Percentiles rank a stretch among this genome's conserved stretches.
phyloP scores from a whole-genome alignment of 2,113 vertebrate species.

The Eudyptes chrysolophus region DNA sequence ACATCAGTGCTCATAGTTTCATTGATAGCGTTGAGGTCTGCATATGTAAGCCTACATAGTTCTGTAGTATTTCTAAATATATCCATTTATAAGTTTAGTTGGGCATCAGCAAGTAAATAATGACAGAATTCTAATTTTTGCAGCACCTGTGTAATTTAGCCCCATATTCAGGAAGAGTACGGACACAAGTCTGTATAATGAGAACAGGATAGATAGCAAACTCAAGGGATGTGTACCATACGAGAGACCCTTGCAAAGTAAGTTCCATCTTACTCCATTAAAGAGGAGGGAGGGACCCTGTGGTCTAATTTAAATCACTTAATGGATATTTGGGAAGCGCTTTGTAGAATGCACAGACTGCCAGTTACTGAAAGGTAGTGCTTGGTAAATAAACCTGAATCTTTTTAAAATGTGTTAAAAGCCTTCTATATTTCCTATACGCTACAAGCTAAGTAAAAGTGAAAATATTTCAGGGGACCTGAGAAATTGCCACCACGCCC shows the following conservation, averaged over 20 bases:
- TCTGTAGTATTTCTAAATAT: not conserved
- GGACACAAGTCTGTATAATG: not conserved
- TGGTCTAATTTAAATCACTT: not conserved
- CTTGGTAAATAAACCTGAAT: not conserved
- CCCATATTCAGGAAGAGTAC: not conserved
- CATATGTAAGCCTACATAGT: not conserved
- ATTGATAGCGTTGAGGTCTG: not conserved
- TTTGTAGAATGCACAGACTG: not conserved
- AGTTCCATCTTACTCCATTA: not conserved
- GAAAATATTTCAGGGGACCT: not conserved
- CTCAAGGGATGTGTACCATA: not conserved
- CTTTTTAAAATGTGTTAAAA: not conserved
- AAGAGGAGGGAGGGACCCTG: not conserved
- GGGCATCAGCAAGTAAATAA: not conserved
- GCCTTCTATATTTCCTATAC: not conserved
- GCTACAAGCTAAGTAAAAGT: not conserved
- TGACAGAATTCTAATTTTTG: not conserved
- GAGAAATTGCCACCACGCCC: not conserved
- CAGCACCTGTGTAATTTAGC: not conserved
- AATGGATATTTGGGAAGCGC: not conserved
- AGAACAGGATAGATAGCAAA: not conserved
- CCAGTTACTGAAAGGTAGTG: not conserved
- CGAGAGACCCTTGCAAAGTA: not conserved
- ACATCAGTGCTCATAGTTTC: fast-evolving
- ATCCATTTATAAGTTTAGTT: not conserved